Conservation (phyloP, 1,140 invertebrate genomes). For the Drosophila orosa region DNA sequence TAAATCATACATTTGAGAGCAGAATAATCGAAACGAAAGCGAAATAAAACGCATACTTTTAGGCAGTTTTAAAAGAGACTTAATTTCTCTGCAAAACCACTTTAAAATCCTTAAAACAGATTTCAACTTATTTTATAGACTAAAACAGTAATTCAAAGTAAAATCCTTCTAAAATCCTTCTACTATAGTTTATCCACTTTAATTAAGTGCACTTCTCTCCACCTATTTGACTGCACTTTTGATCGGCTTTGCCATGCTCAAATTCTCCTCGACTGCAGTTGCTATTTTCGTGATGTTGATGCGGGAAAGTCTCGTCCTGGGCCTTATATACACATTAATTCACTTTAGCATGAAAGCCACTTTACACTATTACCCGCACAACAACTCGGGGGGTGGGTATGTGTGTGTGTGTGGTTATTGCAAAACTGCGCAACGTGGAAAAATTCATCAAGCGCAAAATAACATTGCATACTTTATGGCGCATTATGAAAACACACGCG, state of each 20-base stretch:
- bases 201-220: constrained; percentile 7
- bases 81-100: not conserved
- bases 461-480: constrained; percentile 83
- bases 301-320: constrained; percentile 18
- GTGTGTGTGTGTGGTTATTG: constrained; percentile 24
- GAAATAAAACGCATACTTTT: not conserved
- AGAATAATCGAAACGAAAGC: no score
- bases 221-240: constrained; percentile 19
- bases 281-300: constrained; percentile 10
- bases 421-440: constrained; percentile 74
- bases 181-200: not conserved
- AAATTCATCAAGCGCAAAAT: constrained; percentile 82
- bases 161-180: no score
- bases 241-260: constrained; percentile 25
- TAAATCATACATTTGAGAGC: not conserved
- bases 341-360: constrained; percentile 65
- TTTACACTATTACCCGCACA: constrained; percentile 68
- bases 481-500: constrained; percentile 81
- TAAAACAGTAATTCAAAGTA: not conserved
- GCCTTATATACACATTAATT: constrained; percentile 64
- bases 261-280: constrained; percentile 4
- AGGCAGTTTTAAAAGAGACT: not conserved
- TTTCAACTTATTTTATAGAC: not conserved
- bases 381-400: constrained; percentile 24
- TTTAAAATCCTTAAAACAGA: not conserved